Evolutionary conservation across 2,113 vertebrate species (phyloP).

Genomic region (Athene cunicularia): DNA sequence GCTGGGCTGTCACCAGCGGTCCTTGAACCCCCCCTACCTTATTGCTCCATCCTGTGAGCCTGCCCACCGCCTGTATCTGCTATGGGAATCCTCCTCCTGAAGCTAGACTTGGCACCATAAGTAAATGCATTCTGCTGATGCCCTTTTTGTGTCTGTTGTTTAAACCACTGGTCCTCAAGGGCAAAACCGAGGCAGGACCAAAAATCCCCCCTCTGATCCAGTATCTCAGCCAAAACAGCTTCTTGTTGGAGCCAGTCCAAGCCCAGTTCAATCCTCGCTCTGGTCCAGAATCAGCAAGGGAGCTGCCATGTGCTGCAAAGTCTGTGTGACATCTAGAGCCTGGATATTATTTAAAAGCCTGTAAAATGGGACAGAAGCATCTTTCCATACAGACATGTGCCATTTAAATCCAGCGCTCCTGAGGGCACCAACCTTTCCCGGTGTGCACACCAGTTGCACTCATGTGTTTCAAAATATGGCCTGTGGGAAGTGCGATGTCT

Average conservation of each 20-base stretch:
- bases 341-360: neutral
- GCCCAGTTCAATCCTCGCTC: neutral
- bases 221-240: neutral
- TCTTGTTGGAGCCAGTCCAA: neutral
- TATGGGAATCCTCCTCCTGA: neutral
- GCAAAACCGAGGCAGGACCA: neutral
- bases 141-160: neutral
- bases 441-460: neutral
- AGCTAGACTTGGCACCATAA: neutral
- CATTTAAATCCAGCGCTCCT: neutral
- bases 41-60: neutral
- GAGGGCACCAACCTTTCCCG: neutral
- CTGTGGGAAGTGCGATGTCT: neutral
- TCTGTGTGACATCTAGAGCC: neutral
- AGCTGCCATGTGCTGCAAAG: neutral
- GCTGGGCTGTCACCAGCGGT: neutral
- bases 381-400: neutral
- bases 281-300: neutral
- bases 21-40: neutral
- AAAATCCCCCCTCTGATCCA: neutral
- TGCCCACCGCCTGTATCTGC: neutral
- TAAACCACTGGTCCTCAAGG: neutral
- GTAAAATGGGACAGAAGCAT: neutral
- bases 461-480: neutral
- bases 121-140: neutral